A percentile compares a stretch with the other conserved stretches of the same genome.
These are phyloP conservation scores for Globodera rostochiensis DNA, from an alignment of 1,140 invertebrate species.

Conservation along the genomic window DNA sequence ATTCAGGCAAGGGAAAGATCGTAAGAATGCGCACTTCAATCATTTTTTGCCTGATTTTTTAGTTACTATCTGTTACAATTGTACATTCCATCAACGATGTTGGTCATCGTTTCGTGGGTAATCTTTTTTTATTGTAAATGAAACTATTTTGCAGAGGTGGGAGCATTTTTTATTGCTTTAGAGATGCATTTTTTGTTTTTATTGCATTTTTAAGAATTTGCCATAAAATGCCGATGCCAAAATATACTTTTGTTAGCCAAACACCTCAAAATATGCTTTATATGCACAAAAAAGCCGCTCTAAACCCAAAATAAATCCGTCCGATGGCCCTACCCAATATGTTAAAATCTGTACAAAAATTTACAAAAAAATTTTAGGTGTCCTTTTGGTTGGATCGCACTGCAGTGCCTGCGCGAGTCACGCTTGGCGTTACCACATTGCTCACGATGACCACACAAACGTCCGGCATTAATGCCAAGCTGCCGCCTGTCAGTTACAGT, in stretches of 20 bases:
- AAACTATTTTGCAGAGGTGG: too few relatives aligned
- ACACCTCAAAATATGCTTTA: too few relatives aligned
- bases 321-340: too few relatives aligned
- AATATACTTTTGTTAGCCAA: too few relatives aligned
- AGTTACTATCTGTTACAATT: conserved; percentile 87
- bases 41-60: conserved; percentile 20
- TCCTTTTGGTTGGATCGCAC: conserved; percentile 69
- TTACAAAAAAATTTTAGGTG: conserved; percentile 41
- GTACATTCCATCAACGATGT: conserved; percentile 67
- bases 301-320: too few relatives aligned
- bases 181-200: too few relatives aligned
- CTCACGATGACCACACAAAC: conserved; percentile 82
- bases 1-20: conserved; percentile 73
- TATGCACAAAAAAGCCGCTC: too few relatives aligned
- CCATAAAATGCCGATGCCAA: too few relatives aligned
- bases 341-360: background rate
- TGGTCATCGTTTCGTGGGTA: conserved; percentile 71
- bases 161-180: too few relatives aligned
- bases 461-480: conserved; percentile 90
- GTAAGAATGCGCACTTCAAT: background rate
- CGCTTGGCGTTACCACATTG: conserved; percentile 72
- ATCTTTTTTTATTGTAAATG: background rate
- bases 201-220: too few relatives aligned
- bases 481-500: conserved; percentile 93
- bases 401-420: conserved; percentile 66